A percentile compares a stretch with the other conserved stretches of the same genome.
Conservation (phyloP, 2,888 invertebrate species). For the Agonopterix arenella region DNA sequence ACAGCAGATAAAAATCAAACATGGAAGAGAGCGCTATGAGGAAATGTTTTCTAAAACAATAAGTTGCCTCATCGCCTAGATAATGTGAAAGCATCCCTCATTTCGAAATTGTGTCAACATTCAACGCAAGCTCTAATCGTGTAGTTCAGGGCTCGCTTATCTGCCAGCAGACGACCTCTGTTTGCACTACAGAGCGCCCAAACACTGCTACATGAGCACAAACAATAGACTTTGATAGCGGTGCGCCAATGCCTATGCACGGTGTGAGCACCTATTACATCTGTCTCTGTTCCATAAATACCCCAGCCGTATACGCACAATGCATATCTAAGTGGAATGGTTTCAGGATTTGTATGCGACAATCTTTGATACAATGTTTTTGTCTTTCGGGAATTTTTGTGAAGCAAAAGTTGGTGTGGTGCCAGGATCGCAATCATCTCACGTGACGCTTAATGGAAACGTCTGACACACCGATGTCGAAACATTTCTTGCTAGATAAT, state of each 20-base stretch:
- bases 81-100: slow-evolving; percentile 10
- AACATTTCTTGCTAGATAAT: slow-evolving; percentile 6
- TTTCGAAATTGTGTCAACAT: slow-evolving; percentile 27
- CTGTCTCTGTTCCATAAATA: slow-evolving; percentile 1
- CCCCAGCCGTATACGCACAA: neutral
- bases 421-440: slow-evolving; percentile 28
- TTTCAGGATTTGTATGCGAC: neutral
- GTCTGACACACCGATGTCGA: slow-evolving; percentile 20
- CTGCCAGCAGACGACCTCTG: slow-evolving; percentile 39
- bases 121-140: slow-evolving; percentile 17
- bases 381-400: slow-evolving; percentile 9
- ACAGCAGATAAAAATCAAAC: too few species aligned
- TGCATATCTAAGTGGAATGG: neutral
- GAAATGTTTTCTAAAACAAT: neutral
- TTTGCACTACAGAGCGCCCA: slow-evolving; percentile 40
- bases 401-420: slow-evolving; percentile 29
- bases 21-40: too few species aligned
- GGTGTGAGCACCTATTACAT: slow-evolving; percentile 18
- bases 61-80: slow-evolving; percentile 4
- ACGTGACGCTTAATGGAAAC: slow-evolving; percentile 28
- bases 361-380: slow-evolving; percentile 11
- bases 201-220: slow-evolving; percentile 42
- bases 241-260: slow-evolving; percentile 33
- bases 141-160: slow-evolving; percentile 35
- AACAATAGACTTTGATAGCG: slow-evolving; percentile 34